Percentiles rank a stretch among this genome's conserved stretches.
Conservation (phyloP, 2,797 vertebrate species). For the Pangasius macronema region DNA sequence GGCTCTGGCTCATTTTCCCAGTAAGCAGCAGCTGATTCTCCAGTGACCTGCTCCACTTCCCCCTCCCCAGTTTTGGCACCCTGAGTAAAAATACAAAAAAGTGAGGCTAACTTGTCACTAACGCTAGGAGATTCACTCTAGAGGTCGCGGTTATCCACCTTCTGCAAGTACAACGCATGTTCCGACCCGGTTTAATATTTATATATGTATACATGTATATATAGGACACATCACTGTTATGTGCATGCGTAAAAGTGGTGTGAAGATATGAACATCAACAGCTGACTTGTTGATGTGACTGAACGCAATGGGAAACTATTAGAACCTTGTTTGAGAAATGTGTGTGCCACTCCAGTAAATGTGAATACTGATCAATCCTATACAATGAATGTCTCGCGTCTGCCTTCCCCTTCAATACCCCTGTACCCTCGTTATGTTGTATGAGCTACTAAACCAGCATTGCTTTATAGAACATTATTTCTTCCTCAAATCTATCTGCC, state of each 20-base stretch:
- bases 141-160: conserved; percentile 61
- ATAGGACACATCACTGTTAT: conserved; percentile 65
- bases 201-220: conserved; percentile 41
- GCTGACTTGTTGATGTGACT: conserved; percentile 33
- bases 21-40: conserved; percentile 59
- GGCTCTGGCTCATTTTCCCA: conserved; percentile 55
- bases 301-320: conserved; percentile 48
- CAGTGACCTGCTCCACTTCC: conserved; percentile 71
- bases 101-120: conserved; percentile 73
- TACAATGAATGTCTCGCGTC: conserved; percentile 18
- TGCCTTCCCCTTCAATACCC: conserved; percentile 52
- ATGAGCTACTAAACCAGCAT: conserved; percentile 70
- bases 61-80: conserved; percentile 80
- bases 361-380: conserved; percentile 62
- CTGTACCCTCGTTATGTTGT: conserved; percentile 64
- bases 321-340: conserved; percentile 67
- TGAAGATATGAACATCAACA: conserved; percentile 32
- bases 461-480: conserved; percentile 76
- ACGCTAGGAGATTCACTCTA: conserved; percentile 50
- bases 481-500: conserved; percentile 79
- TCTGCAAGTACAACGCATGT: conserved; percentile 65
- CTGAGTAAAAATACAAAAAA: conserved; percentile 80
- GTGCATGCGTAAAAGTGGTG: conserved; percentile 54
- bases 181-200: conserved; percentile 58
- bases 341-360: conserved; percentile 68